Conservation (phyloP, 2,113 vertebrate genomes). For the Menura novaehollandiae region DNA sequence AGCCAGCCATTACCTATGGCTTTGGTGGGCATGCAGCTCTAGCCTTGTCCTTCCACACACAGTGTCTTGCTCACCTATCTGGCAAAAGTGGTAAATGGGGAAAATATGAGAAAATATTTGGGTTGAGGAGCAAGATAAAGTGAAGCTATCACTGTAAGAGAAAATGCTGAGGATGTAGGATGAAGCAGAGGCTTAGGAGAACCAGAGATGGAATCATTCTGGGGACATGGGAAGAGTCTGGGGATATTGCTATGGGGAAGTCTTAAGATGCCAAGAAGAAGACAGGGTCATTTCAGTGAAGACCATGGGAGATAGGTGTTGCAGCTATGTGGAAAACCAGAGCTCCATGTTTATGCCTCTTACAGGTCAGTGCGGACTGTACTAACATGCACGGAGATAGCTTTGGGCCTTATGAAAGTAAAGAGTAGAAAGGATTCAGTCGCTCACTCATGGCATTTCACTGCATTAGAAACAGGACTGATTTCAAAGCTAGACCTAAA, state of each 20-base stretch:
- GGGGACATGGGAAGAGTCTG: background rate
- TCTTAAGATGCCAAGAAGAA: background rate
- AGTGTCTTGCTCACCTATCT: background rate
- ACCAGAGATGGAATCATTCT: background rate
- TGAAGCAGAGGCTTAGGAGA: background rate
- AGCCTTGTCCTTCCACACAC: background rate
- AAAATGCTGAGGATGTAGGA: background rate
- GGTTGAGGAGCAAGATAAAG: background rate
- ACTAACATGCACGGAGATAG: background rate
- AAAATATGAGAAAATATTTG: background rate
- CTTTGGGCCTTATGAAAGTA: background rate
- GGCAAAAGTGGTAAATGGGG: background rate
- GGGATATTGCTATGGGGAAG: background rate
- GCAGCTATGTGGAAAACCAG: background rate
- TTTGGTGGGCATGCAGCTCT: background rate
- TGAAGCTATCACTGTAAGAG: background rate
- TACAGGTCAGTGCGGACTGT: background rate
- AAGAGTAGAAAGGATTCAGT: background rate
- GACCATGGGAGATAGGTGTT: background rate
- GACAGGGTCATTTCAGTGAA: background rate
- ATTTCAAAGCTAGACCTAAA: background rate
- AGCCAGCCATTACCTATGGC: background rate
- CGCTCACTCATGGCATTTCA: background rate
- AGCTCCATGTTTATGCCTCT: background rate
- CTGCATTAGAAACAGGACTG: background rate